These are phyloP conservation scores for Papilio dardanus DNA, from an alignment of 1,140 invertebrate genomes.

Conservation along the genomic window DNA sequence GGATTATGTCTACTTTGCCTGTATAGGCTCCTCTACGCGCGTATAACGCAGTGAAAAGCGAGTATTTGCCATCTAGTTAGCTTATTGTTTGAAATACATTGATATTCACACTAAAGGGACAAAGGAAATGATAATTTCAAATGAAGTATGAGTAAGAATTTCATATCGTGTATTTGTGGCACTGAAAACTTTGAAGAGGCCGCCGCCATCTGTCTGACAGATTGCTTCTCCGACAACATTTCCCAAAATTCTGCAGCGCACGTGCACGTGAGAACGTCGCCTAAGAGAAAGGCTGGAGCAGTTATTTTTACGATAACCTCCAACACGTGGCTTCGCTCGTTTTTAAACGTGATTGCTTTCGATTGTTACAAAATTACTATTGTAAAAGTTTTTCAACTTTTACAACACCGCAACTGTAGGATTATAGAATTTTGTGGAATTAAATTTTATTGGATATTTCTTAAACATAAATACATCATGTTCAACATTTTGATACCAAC, in stretches of 20 bases:
- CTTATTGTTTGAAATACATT: neutral
- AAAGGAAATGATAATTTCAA: slow-evolving; percentile 17
- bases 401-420: slow-evolving; percentile 4
- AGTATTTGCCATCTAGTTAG: neutral
- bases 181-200: slow-evolving; percentile 58
- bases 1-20: neutral
- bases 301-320: slow-evolving; percentile 59
- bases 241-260: slow-evolving; percentile 74
- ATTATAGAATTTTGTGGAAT: slow-evolving; percentile 16
- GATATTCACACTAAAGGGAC: neutral
- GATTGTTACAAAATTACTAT: slow-evolving; percentile 55
- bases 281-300: slow-evolving; percentile 56
- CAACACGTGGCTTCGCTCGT: slow-evolving; percentile 49
- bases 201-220: slow-evolving; percentile 44
- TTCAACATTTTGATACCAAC: neutral
- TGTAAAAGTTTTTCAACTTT: slow-evolving; percentile 43
- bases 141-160: slow-evolving; percentile 33
- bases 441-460: neutral
- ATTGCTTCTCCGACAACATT: slow-evolving; percentile 51
- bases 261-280: slow-evolving; percentile 72
- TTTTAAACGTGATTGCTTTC: slow-evolving; percentile 43
- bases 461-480: neutral
- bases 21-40: neutral
- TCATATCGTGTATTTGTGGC: slow-evolving; percentile 57
- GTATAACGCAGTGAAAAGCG: neutral